Evolutionary conservation across 2,797 vertebrate genomes (phyloP).

Genomic region (Centropyge bicolor): DNA sequence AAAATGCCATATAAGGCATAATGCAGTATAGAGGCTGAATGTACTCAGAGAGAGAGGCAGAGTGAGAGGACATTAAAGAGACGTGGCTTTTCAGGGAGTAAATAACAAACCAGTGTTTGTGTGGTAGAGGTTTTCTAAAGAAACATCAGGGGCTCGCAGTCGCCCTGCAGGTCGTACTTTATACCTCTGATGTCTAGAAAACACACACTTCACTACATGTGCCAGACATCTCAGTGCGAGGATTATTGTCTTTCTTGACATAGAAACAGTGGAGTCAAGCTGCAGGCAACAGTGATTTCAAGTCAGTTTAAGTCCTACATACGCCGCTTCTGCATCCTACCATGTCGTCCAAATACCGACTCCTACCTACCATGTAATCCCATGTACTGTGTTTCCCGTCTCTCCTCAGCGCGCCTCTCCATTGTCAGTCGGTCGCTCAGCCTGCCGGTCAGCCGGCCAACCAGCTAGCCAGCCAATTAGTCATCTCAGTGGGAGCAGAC

Average conservation of each 20-base stretch:
- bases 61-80: constrained; percentile 35
- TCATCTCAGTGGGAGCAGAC: constrained; percentile 65
- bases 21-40: constrained; percentile 62
- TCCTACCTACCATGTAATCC: constrained; percentile 37
- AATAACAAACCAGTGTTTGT: constrained; percentile 22
- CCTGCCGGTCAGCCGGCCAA: constrained; percentile 38
- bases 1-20: constrained; percentile 72
- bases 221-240: neutral
- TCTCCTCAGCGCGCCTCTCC: constrained; percentile 23
- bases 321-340: neutral
- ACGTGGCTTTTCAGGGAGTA: constrained; percentile 24
- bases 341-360: constrained; percentile 7
- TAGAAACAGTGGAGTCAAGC: neutral
- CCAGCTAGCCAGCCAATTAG: constrained; percentile 55
- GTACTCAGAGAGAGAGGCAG: constrained; percentile 33
- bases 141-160: neutral
- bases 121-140: neutral
- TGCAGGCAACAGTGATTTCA: neutral
- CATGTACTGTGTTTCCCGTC: constrained; percentile 19
- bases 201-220: neutral
- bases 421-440: constrained; percentile 37
- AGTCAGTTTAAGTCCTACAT: neutral
- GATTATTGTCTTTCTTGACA: neutral
- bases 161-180: neutral
- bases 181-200: neutral